phyloP scores from a whole-genome alignment of 2,888 invertebrate species.

The Smittia aterrima region DNA sequence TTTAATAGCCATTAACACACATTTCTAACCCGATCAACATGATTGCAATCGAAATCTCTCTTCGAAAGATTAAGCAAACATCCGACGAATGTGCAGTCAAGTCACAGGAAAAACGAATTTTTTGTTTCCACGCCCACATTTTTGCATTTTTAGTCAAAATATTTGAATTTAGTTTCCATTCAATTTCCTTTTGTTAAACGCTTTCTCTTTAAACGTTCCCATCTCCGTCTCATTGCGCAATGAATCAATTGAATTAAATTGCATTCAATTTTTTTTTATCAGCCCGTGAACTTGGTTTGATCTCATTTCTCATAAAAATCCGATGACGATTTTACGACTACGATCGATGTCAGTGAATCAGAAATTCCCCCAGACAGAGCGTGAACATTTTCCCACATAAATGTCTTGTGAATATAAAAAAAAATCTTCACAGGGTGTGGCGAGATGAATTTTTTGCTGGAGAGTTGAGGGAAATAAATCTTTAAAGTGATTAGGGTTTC shows the following conservation, averaged over 20 bases:
- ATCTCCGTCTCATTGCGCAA: not conserved
- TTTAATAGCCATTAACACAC: conserved; percentile 17
- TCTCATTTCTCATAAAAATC: too few species aligned
- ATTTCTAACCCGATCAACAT: conserved; percentile 10
- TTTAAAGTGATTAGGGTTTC: too few species aligned
- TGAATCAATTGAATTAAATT: not conserved
- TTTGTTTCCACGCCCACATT: conserved; percentile 3
- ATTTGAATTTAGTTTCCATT: too few species aligned
- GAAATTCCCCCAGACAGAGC: too few species aligned
- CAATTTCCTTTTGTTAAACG: not conserved
- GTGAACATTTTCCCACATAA: too few species aligned
- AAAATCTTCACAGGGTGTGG: too few species aligned
- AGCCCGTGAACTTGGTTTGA: not conserved
- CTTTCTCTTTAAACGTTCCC: not conserved
- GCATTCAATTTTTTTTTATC: not conserved
- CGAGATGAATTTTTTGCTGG: too few species aligned
- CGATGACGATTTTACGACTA: too few species aligned
- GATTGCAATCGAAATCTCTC: not conserved
- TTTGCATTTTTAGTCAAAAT: not conserved
- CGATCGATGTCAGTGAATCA: too few species aligned
- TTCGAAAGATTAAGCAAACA: not conserved
- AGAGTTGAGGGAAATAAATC: too few species aligned
- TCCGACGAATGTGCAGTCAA: not conserved
- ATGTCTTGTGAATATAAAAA: too few species aligned
- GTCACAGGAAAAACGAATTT: not conserved